Evolutionary conservation across 1,140 invertebrate genomes (phyloP), one percentile per base, ranked within the genome.

Genomic region (Penaeus vannamei): DNA sequence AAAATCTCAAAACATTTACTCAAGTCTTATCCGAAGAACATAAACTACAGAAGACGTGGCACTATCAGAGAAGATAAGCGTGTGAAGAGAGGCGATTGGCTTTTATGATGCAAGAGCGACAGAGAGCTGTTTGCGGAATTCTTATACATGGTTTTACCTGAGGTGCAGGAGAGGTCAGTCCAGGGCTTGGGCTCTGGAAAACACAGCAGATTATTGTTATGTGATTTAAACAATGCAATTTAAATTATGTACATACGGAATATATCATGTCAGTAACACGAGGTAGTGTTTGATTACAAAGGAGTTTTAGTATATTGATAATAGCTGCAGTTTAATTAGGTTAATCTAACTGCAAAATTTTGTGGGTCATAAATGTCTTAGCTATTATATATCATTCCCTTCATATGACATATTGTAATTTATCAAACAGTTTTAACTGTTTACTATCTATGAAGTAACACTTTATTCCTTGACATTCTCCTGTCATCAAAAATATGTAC

Each of bases 121-220:
- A 62, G 29, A 79, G 72, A 79, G 59, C 26, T 61, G 72, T 61
- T 22, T 79, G 53, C 29, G 84, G 59, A 62, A 62, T 46, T 66
- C 23, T 64, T 60, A 32, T 62, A 20, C 61, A 42, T 10, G 22
- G 20, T 36, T 83, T 89, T 89, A 89, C 87, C 87, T 89, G 87
- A 79, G 87, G 84, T 23, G 87, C 82, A 22, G 87, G 87, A 17
- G 87, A 89, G 46, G 69, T 64, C 7, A 89, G 87, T 42, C 19
- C 87, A 20, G 87, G 87, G 60, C 87, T 89, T 53, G 87, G 87
- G 60, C 87, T 89, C 87, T 89, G 87, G n/a, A 62, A 62, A 53
- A 20, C 10, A 76, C 4, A 42, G 36, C 22, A 23, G 29, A n/a
- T n/a, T 32, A 20, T 72, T 29, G 69, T 72, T n/a, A 22, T 32